Evolutionary conservation across 2,113 vertebrate species (phyloP).

Genomic region (Spermophilus dauricus): DNA sequence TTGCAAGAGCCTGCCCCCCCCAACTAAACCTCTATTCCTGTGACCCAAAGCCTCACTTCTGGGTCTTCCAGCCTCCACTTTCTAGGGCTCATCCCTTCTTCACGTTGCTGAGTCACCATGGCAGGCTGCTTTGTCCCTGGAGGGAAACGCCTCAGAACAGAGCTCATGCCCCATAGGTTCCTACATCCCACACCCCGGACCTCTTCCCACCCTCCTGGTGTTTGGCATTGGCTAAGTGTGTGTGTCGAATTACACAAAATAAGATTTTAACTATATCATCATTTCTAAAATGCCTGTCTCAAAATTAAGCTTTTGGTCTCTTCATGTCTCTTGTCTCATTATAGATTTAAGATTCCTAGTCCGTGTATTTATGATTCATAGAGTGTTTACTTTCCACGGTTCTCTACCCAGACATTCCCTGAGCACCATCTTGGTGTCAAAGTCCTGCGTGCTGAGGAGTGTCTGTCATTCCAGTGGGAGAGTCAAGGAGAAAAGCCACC

Average conservation of each 20-base stretch:
- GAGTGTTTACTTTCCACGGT: neutral
- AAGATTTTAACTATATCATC: neutral
- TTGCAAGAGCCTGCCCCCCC: neutral
- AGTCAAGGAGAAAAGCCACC: neutral
- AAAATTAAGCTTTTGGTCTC: neutral
- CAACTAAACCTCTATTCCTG: neutral
- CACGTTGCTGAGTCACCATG: neutral
- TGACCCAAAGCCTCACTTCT: neutral
- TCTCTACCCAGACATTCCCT: neutral
- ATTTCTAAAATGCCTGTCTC: neutral
- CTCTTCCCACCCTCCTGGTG: no score
- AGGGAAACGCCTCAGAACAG: neutral
- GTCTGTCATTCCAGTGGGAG: neutral
- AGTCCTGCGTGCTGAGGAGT: neutral
- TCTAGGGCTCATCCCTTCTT: neutral
- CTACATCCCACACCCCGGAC: no score
- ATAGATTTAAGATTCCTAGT: neutral
- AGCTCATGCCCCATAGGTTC: neutral
- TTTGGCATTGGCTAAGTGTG: neutral
- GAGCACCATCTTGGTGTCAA: neutral
- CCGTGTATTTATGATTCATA: neutral
- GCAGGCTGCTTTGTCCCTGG: no score
- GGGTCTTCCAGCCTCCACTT: neutral
- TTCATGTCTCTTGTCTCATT: neutral
- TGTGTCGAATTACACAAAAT: neutral